Evolutionary conservation across 1,140 invertebrate genomes (phyloP).

Genomic region (Zophobas morio): DNA sequence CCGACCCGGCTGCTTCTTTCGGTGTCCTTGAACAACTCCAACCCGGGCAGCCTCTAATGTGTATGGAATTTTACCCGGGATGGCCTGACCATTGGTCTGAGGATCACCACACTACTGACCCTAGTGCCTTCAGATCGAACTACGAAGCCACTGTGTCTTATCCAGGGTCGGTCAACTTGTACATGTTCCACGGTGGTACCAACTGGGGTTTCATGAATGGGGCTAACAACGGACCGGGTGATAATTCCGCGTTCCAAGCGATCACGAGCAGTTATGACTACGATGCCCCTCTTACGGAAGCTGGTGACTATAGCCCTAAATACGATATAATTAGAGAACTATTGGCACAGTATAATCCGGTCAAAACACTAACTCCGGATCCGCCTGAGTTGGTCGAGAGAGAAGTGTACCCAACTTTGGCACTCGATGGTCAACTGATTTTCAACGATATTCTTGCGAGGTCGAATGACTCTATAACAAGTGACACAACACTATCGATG

Average conservation of each 20-base stretch:
- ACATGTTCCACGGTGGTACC: constrained; percentile 82
- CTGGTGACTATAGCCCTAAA: constrained; percentile 69
- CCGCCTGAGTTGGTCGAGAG: constrained; percentile 61
- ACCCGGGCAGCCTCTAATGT: constrained; percentile 53
- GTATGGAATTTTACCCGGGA: constrained; percentile 61
- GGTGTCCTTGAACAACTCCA: constrained; percentile 48
- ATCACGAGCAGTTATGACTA: constrained; percentile 75
- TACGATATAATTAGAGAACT: constrained; percentile 66
- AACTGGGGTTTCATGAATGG: constrained; percentile 80
- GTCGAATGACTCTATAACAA: constrained; percentile 53
- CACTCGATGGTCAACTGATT: constrained; percentile 59
- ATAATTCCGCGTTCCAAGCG: constrained; percentile 65
- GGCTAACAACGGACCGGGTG: constrained; percentile 64
- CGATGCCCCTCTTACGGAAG: constrained; percentile 71
- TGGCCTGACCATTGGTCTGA: constrained; percentile 54
- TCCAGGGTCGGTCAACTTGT: constrained; percentile 75
- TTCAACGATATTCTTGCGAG: constrained; percentile 62
- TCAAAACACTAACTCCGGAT: constrained; percentile 66
- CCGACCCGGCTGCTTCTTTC: constrained; percentile 21
- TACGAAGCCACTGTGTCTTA: constrained; percentile 57
- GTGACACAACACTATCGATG: constrained; percentile 68
- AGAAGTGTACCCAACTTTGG: constrained; percentile 61
- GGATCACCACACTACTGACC: constrained; percentile 50
- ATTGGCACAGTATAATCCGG: constrained; percentile 64
- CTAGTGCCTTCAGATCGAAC: constrained; percentile 42